phyloP scores from a whole-genome alignment of 2,797 vertebrate genomes.

The Gouania willdenowi region DNA sequence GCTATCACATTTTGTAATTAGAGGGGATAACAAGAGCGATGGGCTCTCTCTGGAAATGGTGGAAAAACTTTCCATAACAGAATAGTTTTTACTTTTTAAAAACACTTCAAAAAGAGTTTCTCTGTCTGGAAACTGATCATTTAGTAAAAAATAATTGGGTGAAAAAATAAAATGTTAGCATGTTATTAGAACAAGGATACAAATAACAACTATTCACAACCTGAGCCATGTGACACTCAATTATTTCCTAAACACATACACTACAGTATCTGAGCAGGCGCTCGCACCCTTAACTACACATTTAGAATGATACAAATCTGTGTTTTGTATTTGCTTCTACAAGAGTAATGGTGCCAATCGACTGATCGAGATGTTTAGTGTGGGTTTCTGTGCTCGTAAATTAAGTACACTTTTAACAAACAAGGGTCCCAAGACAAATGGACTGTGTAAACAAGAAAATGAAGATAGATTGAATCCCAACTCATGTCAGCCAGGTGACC shows the following conservation, averaged over 20 bases:
- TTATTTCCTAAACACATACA: slow-evolving; percentile 63
- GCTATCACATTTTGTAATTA: slow-evolving; percentile 77
- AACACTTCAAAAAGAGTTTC: slow-evolving; percentile 20
- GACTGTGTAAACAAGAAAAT: no score
- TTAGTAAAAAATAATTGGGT: no score
- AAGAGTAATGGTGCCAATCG: neutral
- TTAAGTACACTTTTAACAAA: slow-evolving; percentile 5
- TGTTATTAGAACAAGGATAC: no score
- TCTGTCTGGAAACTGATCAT: no score
- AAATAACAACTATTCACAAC: no score
- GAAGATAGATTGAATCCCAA: neutral
- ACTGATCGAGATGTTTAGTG: slow-evolving; percentile 11
- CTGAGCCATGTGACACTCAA: slow-evolving; percentile 59
- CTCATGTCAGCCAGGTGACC: slow-evolving; percentile 16
- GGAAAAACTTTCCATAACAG: slow-evolving; percentile 49
- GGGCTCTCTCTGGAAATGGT: slow-evolving; percentile 52
- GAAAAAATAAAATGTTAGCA: no score
- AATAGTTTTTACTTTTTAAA: slow-evolving; percentile 36
- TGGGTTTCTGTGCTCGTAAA: slow-evolving; percentile 3
- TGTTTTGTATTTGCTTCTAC: slow-evolving; percentile 2
- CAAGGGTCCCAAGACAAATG: neutral
- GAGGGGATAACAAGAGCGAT: slow-evolving; percentile 60
- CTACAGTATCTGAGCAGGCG: slow-evolving; percentile 21
- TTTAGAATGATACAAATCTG: slow-evolving; percentile 9
- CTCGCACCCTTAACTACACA: neutral